phyloP scores from a whole-genome alignment of 37 sponge, comb jelly and placozoan species.

The Chondrilla cf. caribensis region DNA sequence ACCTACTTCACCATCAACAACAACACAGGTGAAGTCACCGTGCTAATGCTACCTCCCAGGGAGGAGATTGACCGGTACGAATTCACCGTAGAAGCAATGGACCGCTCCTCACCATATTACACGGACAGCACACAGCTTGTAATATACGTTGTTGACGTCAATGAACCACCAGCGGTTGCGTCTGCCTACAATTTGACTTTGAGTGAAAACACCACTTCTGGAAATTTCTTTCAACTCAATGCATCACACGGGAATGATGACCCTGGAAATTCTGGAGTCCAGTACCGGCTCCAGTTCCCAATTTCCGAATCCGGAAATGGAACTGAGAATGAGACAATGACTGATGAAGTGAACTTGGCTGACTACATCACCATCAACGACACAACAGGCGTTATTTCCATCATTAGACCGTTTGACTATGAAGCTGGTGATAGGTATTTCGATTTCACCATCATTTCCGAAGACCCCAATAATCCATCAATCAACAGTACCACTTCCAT shows the following conservation, averaged over 20 bases:
- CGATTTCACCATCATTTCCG: constrained; percentile 1
- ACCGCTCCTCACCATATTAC: background rate
- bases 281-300: background rate
- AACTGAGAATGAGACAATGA: background rate
- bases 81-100: background rate
- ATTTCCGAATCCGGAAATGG: background rate
- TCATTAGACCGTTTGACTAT: constrained; percentile 8
- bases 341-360: background rate
- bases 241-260: constrained; percentile 7
- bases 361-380: constrained; percentile 1
- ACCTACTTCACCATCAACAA: constrained; percentile 18
- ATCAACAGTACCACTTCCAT: constrained; percentile 4
- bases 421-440: background rate
- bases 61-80: background rate
- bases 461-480: background rate
- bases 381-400: background rate
- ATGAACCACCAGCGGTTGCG: constrained; percentile 1
- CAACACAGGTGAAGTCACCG: constrained; percentile 37
- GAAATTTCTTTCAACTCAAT: background rate
- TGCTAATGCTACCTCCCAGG: background rate
- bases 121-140: background rate
- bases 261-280: background rate
- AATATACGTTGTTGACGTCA: background rate
- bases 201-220: constrained; percentile 1
- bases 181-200: background rate